A percentile compares a stretch with the other conserved stretches of the same genome.
phyloP scores from a whole-genome alignment of 2,113 vertebrate genomes.

The Laticauda laticaudata region DNA sequence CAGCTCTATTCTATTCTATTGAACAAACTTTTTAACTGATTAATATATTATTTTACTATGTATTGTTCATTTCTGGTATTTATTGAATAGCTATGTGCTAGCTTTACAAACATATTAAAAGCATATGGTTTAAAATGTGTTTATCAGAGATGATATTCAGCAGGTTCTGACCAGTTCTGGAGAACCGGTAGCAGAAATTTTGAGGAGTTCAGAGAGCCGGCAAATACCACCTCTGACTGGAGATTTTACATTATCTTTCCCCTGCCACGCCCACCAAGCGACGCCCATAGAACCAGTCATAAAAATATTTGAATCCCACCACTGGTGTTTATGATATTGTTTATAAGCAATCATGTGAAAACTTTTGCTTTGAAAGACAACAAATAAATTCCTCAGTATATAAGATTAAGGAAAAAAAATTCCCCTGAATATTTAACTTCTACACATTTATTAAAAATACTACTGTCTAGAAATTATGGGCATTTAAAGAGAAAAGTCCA shows the following conservation, averaged over 20 bases:
- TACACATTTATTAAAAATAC: background rate
- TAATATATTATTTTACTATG: background rate
- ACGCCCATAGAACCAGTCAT: too few relatives aligned
- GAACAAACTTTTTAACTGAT: background rate
- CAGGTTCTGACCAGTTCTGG: too few relatives aligned
- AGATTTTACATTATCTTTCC: too few relatives aligned
- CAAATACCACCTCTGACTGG: too few relatives aligned
- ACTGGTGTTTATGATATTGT: background rate
- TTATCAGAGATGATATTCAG: background rate
- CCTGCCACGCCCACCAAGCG: too few relatives aligned
- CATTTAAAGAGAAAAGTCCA: background rate
- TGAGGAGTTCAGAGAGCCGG: too few relatives aligned
- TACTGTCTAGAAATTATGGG: background rate
- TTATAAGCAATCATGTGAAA: background rate
- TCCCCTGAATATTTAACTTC: background rate
- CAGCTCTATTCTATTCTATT: too few relatives aligned
- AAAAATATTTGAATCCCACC: too few relatives aligned
- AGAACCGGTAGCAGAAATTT: too few relatives aligned
- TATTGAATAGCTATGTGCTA: background rate
- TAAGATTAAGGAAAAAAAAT: background rate
- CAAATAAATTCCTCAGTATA: background rate
- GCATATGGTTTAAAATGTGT: background rate
- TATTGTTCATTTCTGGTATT: background rate
- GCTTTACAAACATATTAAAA: background rate
- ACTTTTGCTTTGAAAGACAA: background rate